Conservation (phyloP, 1,140 invertebrate species). For the Drosophila santomea region DNA sequence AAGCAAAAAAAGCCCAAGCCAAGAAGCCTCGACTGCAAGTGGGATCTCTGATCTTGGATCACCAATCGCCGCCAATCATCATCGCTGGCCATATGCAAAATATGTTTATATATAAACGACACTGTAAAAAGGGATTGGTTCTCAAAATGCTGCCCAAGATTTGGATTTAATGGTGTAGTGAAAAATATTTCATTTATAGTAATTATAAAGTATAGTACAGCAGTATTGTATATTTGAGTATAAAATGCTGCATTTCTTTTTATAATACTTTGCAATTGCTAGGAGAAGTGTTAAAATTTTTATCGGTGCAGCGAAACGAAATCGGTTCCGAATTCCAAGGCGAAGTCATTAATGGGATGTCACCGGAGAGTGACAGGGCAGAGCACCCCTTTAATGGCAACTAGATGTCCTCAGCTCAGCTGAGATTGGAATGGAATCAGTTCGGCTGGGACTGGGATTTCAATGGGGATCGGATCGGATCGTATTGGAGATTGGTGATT, state of each 20-base stretch:
- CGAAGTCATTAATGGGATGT: constrained; percentile 81
- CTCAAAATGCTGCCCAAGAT: neutral
- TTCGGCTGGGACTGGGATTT: neutral
- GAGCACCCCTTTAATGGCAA: constrained; percentile 48
- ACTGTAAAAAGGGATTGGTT: neutral
- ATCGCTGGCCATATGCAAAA: constrained; percentile 45
- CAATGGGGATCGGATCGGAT: constrained; percentile 2
- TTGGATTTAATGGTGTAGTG: neutral
- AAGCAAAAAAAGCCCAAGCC: constrained; percentile 10
- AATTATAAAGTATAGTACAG: too few species aligned
- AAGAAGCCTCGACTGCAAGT: constrained; percentile 26
- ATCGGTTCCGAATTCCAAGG: constrained; percentile 62
- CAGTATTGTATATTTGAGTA: too few species aligned
- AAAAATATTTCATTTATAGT: too few species aligned
- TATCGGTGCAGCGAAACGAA: constrained; percentile 35
- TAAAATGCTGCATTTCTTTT: too few species aligned
- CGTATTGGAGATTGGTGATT: neutral
- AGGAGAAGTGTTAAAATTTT: neutral
- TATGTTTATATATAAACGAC: constrained; percentile 68
- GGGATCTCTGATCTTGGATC: constrained; percentile 17
- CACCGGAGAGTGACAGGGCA: constrained; percentile 42
- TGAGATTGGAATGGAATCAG: constrained; percentile 19
- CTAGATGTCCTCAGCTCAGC: constrained; percentile 46
- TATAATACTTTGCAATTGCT: neutral
- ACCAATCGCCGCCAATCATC: constrained; percentile 37